Evolutionary conservation across 1,140 invertebrate species (phyloP).

Genomic region (Microplitis mediator): DNA sequence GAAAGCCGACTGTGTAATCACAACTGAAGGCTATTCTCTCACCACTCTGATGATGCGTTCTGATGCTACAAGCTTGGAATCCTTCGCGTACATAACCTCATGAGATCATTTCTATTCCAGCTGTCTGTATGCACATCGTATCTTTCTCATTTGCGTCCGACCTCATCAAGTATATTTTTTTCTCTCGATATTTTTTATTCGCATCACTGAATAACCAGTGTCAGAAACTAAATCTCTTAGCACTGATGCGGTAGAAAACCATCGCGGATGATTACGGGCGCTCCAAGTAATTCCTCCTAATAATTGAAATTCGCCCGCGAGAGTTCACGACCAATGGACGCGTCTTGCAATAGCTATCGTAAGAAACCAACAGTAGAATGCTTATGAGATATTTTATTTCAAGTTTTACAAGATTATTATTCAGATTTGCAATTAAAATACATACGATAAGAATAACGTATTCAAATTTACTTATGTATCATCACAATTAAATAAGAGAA

Average conservation of each 20-base stretch:
- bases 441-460: too few species aligned
- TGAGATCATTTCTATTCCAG: slow-evolving; percentile 53
- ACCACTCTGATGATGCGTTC: slow-evolving; percentile 62
- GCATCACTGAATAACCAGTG: neutral
- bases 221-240: slow-evolving; percentile 29
- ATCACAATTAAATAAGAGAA: too few species aligned
- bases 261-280: slow-evolving; percentile 63
- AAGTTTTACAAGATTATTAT: too few species aligned
- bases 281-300: slow-evolving; percentile 62
- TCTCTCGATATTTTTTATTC: slow-evolving; percentile 2
- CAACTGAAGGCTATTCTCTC: slow-evolving; percentile 65
- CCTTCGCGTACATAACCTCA: slow-evolving; percentile 51
- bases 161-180: neutral
- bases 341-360: neutral
- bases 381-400: too few species aligned
- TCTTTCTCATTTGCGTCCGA: neutral
- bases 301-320: slow-evolving; percentile 63
- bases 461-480: too few species aligned
- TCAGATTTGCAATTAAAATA: too few species aligned
- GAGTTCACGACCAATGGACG: slow-evolving; percentile 26
- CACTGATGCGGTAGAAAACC: slow-evolving; percentile 53
- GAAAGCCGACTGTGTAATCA: slow-evolving; percentile 62
- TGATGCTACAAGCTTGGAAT: slow-evolving; percentile 47
- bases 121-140: neutral
- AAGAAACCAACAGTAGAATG: neutral